Percentiles rank a stretch among this genome's conserved stretches.
Evolutionary conservation across 2,888 invertebrate genomes (phyloP).

Genomic region (Cataglyphis rosenhaueri): DNA sequence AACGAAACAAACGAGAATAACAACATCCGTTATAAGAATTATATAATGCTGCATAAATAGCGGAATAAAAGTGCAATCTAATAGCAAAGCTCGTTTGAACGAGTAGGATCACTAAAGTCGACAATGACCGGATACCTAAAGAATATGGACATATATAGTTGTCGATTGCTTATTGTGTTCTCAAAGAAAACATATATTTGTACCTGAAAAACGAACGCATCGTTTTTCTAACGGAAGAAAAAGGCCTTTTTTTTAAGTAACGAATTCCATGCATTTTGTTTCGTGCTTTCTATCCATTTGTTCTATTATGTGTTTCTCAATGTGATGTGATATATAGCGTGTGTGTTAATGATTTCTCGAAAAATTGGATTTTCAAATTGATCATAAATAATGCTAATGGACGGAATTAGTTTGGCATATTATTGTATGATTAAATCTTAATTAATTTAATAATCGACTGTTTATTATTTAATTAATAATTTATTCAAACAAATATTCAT

Average conservation of each 20-base stretch:
- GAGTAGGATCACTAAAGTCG: neutral
- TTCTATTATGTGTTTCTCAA: neutral
- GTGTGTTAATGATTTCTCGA: constrained; percentile 10
- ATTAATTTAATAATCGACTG: constrained; percentile 25
- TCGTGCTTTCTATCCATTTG: neutral
- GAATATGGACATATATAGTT: neutral
- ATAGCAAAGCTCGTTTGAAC: neutral
- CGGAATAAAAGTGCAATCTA: neutral
- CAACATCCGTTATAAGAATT: neutral
- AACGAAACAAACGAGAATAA: neutral
- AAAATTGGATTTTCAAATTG: constrained; percentile 14
- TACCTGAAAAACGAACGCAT: no score
- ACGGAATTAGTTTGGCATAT: constrained; percentile 15
- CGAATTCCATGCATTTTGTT: neutral
- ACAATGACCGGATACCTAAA: neutral
- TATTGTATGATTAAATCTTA: constrained; percentile 2
- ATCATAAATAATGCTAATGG: constrained; percentile 26
- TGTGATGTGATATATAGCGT: neutral
- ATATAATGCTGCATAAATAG: neutral
- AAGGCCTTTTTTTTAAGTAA: no score
- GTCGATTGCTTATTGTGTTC: neutral
- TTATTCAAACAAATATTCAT: constrained; percentile 22
- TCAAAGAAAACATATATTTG: neutral
- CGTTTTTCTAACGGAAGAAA: no score
- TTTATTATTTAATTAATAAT: constrained; percentile 15